These are phyloP conservation scores for Willisornis vidua DNA, from an alignment of 2,113 vertebrate genomes.

Conservation along the genomic window DNA sequence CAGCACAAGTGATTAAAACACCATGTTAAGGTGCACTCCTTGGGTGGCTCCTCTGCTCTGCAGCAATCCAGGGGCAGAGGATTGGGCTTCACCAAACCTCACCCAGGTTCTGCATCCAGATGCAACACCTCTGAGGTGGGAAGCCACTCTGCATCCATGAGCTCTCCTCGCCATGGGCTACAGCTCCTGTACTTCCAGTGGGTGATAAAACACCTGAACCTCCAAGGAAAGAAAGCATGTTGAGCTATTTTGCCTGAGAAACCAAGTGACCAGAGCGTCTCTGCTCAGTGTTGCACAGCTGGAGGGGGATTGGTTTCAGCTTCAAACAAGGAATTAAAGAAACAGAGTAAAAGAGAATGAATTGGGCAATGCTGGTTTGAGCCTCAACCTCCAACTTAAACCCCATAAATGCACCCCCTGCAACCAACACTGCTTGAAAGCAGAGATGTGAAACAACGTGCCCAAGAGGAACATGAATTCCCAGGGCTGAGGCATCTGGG, in stretches of 20 bases:
- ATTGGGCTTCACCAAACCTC: too few relatives aligned
- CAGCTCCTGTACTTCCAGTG: too few relatives aligned
- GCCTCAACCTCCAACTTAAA: background rate
- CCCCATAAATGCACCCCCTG: background rate
- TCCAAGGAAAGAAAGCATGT: background rate
- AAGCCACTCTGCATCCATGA: background rate
- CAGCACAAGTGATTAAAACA: background rate
- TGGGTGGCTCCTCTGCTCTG: background rate
- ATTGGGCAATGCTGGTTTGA: background rate
- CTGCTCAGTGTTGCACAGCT: background rate
- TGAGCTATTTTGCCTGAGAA: background rate
- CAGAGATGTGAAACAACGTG: background rate
- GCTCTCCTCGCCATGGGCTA: fast-evolving
- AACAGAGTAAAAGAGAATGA: fast-evolving
- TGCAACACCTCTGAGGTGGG: too few relatives aligned
- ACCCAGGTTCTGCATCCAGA: fast-evolving
- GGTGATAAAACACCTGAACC: background rate
- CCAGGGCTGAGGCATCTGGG: background rate
- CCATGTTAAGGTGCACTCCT: background rate
- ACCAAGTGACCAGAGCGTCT: fast-evolving
- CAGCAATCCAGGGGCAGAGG: background rate
- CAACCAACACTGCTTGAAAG: background rate
- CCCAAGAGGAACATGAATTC: fast-evolving
- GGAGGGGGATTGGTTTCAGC: background rate
- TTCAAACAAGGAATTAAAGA: background rate